Percentiles rank a stretch among this genome's conserved stretches.
These are phyloP conservation scores for Pseudopipra pipra DNA, from an alignment of 2,113 vertebrate species.

Conservation along the genomic window DNA sequence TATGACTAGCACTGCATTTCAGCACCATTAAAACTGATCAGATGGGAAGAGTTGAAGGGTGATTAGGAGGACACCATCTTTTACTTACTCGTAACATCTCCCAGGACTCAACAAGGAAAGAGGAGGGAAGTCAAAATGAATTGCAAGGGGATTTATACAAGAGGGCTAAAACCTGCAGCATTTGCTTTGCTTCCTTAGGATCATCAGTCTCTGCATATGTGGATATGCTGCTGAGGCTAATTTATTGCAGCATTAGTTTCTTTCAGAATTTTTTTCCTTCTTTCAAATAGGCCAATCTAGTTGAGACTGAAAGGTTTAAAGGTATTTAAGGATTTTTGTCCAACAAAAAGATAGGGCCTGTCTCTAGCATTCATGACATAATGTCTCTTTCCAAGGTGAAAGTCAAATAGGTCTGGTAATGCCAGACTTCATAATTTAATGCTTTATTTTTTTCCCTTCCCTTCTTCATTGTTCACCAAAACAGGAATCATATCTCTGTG, in stretches of 20 bases:
- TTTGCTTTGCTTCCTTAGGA: not conserved
- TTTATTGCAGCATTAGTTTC: not conserved
- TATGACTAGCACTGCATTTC: not conserved
- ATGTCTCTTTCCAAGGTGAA: not conserved
- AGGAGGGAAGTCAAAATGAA: not conserved
- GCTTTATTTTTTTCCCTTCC: not conserved
- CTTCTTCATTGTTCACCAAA: not conserved
- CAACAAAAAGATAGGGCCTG: not conserved
- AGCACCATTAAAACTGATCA: not conserved
- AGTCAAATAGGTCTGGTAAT: not conserved
- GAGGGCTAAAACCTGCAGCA: not conserved
- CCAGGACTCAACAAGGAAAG: not conserved
- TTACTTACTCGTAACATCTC: not conserved
- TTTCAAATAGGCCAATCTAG: not conserved
- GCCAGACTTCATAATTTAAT: not conserved
- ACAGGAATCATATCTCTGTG: not conserved
- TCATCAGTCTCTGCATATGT: not conserved
- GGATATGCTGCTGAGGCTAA: not conserved
- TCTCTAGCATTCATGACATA: not conserved
- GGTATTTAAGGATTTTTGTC: not conserved
- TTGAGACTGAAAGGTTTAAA: not conserved
- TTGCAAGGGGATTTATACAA: not conserved
- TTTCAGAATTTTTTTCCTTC: not conserved
- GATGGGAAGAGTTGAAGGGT: not conserved
- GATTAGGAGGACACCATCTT: not conserved